phyloP scores from a whole-genome alignment of 2,113 vertebrate genomes.

The Cynopterus brachyotis region DNA sequence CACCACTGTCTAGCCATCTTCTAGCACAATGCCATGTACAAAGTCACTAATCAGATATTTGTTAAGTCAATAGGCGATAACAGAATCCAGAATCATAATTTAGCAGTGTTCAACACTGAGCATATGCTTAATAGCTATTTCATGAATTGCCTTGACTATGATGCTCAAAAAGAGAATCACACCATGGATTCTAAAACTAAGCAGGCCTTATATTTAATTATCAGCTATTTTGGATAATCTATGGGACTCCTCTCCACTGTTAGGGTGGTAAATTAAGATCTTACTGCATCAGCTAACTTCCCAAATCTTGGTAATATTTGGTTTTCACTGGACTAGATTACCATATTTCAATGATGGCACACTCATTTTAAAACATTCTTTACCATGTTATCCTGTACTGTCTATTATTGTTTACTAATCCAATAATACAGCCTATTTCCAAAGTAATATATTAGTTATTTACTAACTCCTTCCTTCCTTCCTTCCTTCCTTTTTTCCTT shows the following conservation, averaged over 20 bases:
- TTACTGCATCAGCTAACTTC: conserved; percentile 41
- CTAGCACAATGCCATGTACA: not conserved
- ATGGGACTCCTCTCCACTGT: not conserved
- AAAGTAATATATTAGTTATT: not conserved
- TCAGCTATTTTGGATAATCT: conserved; percentile 70
- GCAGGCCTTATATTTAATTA: conserved; percentile 50
- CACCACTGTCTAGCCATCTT: not conserved
- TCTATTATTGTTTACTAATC: not conserved
- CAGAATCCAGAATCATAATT: not conserved
- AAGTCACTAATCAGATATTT: not conserved
- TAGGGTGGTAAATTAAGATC: conserved; percentile 45
- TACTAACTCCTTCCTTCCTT: not conserved
- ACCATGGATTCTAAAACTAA: conserved; percentile 50
- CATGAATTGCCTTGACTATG: not conserved
- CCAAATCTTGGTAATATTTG: conserved; percentile 27
- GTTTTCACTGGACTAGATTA: not conserved
- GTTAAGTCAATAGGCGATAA: not conserved
- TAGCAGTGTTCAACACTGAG: not conserved
- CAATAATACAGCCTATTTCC: not conserved
- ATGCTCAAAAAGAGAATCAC: conserved; percentile 24
- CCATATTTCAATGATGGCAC: not conserved
- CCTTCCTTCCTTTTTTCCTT: not conserved
- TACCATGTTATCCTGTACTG: not conserved
- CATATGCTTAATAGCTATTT: conserved; percentile 6
- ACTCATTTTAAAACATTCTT: conserved; percentile 32